Evolutionary conservation across 2,797 vertebrate species (phyloP).

Genomic region (Nasua narica): DNA sequence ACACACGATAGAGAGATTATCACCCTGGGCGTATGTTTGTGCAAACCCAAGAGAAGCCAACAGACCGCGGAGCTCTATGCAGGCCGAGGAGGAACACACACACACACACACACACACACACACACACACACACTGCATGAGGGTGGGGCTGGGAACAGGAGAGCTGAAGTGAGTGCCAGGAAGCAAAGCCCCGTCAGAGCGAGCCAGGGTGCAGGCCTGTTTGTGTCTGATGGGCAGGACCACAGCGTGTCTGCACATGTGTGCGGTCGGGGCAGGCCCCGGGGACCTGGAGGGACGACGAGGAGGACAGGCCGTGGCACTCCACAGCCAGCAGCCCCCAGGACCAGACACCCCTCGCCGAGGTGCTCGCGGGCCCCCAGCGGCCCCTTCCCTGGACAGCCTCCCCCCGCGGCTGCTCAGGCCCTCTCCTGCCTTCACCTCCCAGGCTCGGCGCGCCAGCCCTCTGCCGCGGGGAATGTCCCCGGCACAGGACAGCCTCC

Average conservation of each 20-base stretch:
- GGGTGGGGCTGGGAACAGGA: neutral
- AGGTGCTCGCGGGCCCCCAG: neutral
- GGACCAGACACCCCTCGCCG: neutral
- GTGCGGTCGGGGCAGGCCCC: neutral
- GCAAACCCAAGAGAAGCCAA: neutral
- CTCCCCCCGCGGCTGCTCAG: neutral
- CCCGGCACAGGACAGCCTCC: neutral
- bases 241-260: neutral
- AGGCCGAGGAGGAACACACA: neutral
- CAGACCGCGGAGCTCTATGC: neutral
- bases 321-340: neutral
- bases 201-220: neutral
- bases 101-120: neutral
- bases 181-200: neutral
- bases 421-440: neutral
- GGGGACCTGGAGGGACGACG: neutral
- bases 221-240: neutral
- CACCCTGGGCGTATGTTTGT: neutral
- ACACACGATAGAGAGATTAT: neutral
- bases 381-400: neutral
- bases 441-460: accelerated
- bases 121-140: neutral
- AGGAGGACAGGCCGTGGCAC: neutral
- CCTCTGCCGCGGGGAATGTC: neutral
- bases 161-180: neutral